Percentiles rank a stretch among this genome's conserved stretches.
These are phyloP conservation scores for Drosophila rellima DNA, from an alignment of 2,888 invertebrate species.

Conservation along the genomic window DNA sequence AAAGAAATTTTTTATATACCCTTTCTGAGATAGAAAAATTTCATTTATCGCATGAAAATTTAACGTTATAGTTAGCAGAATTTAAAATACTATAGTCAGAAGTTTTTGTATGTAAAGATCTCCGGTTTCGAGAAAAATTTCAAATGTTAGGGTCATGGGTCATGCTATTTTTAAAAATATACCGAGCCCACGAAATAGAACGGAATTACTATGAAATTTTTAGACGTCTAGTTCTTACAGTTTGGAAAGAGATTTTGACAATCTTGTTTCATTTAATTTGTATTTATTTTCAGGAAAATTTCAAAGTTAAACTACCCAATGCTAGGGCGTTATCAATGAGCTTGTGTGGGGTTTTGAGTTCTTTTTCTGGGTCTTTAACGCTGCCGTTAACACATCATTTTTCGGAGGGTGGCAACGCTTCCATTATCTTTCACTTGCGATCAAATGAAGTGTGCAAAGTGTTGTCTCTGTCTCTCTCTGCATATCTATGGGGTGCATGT, in stretches of 20 bases:
- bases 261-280: too few species aligned
- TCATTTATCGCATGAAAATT: too few species aligned
- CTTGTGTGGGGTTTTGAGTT: conserved; percentile 15
- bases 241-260: too few species aligned
- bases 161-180: too few species aligned
- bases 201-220: too few species aligned
- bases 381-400: conserved; percentile 80
- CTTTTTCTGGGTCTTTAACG: conserved; percentile 66
- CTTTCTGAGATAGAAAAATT: conserved; percentile 3
- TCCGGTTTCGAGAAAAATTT: too few species aligned
- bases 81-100: background rate
- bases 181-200: too few species aligned
- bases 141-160: too few species aligned
- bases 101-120: background rate
- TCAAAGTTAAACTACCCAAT: background rate
- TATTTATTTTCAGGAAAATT: background rate
- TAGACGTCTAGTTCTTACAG: too few species aligned
- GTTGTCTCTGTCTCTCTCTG: conserved; percentile 42
- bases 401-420: conserved; percentile 38
- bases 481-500: conserved; percentile 18
- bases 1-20: conserved; percentile 11
- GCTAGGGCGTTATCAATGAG: conserved; percentile 25
- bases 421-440: conserved; percentile 81
- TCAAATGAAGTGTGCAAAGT: conserved; percentile 80
- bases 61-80: too few species aligned